Evolutionary conservation across 2,888 invertebrate genomes (phyloP).

Genomic region (Aproaerema taeniolella): DNA sequence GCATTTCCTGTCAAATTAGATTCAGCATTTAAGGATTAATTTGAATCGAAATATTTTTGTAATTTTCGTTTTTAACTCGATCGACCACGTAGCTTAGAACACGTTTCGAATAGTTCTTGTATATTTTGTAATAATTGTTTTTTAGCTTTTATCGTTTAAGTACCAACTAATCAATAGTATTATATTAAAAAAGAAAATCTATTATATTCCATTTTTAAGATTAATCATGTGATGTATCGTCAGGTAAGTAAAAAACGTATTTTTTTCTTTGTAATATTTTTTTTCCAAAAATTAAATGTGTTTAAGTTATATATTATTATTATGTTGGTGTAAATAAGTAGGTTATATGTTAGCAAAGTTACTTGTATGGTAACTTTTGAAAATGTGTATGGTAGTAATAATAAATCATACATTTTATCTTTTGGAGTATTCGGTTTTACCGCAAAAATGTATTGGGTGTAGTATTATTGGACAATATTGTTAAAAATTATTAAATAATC

Average conservation of each 20-base stretch:
- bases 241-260: constrained; percentile 22
- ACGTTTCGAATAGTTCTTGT: constrained; percentile 27
- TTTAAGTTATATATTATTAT: constrained; percentile 19
- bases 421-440: constrained; percentile 3
- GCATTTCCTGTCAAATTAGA: constrained; percentile 5
- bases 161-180: constrained; percentile 37
- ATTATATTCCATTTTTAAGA: constrained; percentile 30
- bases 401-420: too few relatives aligned
- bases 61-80: constrained; percentile 17
- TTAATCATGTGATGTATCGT: constrained; percentile 24
- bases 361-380: too few relatives aligned
- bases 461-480: constrained; percentile 18
- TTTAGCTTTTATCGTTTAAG: constrained; percentile 37
- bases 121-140: constrained; percentile 56
- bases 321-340: constrained; percentile 24
- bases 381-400: too few relatives aligned
- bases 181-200: constrained; percentile 27
- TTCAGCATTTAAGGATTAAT: constrained; percentile 5
- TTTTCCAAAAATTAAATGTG: constrained; percentile 22
- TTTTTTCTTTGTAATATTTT: constrained; percentile 20
- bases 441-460: too few relatives aligned
- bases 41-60: constrained; percentile 11
- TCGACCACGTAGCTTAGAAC: constrained; percentile 13
- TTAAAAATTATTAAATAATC: too few relatives aligned
- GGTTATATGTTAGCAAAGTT: too few relatives aligned